Percentiles rank a stretch among this genome's conserved stretches.
Conservation (phyloP, 2,797 vertebrate species). For the Pteronotus mesoamericanus region DNA sequence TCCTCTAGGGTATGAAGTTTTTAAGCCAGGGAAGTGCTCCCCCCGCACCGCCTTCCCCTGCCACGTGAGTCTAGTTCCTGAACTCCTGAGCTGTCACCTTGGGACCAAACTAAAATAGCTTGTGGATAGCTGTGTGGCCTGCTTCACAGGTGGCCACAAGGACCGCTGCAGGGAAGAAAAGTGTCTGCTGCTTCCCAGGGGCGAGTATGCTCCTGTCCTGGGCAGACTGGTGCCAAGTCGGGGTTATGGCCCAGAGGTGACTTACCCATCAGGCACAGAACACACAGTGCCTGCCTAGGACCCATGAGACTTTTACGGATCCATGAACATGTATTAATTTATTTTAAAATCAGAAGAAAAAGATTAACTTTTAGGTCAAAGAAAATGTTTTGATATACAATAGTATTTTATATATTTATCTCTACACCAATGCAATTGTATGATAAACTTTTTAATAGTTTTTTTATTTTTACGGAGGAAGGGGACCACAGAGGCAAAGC, state of each 20-base stretch:
- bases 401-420: neutral
- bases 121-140: neutral
- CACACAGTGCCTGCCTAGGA: neutral
- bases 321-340: neutral
- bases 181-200: accelerated
- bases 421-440: neutral
- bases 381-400: neutral
- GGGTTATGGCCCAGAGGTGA: neutral
- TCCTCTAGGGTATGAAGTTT: neutral
- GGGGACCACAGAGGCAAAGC: neutral
- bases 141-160: neutral
- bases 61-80: neutral
- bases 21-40: neutral
- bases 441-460: neutral
- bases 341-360: neutral
- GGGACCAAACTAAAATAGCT: neutral
- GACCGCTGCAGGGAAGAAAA: neutral
- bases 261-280: neutral
- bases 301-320: neutral
- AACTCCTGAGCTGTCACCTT: neutral
- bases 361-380: neutral
- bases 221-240: neutral
- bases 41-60: accelerated
- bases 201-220: neutral
- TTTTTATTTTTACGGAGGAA: neutral